These are phyloP conservation scores for Crocuta crocuta DNA, from an alignment of 2,113 vertebrate genomes.

Conservation along the genomic window DNA sequence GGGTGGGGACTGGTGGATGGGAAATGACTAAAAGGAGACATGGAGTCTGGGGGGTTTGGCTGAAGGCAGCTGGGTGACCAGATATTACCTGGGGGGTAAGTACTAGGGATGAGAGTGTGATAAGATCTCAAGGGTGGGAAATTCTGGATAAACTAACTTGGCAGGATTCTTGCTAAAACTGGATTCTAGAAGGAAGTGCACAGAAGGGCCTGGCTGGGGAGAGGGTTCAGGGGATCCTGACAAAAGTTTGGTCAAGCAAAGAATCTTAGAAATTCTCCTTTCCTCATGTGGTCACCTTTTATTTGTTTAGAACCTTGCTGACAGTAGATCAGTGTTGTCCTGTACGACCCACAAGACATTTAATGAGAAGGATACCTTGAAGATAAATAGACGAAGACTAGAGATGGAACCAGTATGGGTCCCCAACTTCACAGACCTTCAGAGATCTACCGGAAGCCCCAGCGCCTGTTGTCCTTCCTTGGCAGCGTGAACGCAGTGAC, in stretches of 20 bases:
- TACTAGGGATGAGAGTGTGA: neutral
- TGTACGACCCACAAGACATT: neutral
- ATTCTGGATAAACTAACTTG: neutral
- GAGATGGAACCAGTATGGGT: neutral
- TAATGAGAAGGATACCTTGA: neutral
- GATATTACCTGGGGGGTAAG: neutral
- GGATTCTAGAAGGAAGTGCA: neutral
- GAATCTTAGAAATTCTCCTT: neutral
- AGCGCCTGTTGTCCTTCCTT: neutral
- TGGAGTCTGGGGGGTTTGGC: neutral
- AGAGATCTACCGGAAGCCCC: neutral
- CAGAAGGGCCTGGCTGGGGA: neutral
- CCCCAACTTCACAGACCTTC: neutral
- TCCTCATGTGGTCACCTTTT: neutral
- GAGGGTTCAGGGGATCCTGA: neutral
- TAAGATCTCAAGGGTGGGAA: neutral
- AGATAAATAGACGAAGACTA: neutral
- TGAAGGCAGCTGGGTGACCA: neutral
- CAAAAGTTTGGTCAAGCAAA: neutral
- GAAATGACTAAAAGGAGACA: neutral
- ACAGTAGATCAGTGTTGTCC: neutral
- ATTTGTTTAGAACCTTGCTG: neutral
- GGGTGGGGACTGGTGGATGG: neutral
- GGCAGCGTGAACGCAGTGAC: neutral
- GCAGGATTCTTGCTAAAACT: neutral